These are phyloP conservation scores for Acleris sparsana DNA, from an alignment of 2,888 invertebrate genomes.

Conservation along the genomic window DNA sequence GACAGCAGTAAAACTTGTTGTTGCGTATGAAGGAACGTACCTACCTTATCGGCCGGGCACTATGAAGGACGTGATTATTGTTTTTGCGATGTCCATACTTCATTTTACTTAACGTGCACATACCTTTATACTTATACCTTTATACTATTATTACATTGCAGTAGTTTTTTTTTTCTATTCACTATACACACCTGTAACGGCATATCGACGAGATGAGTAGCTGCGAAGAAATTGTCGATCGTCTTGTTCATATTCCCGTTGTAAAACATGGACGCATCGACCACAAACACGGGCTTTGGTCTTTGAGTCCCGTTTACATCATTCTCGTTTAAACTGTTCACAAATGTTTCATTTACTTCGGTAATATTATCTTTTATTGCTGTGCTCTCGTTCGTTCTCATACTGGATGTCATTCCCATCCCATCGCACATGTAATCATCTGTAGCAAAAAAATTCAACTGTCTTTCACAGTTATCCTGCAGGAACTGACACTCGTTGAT, in stretches of 20 bases:
- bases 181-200: slow-evolving; percentile 49
- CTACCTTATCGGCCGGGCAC: too few species aligned
- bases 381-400: neutral
- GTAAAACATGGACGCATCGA: slow-evolving; percentile 54
- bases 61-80: too few species aligned
- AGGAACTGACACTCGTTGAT: slow-evolving; percentile 56
- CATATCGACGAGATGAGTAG: slow-evolving; percentile 63
- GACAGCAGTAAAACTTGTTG: too few species aligned
- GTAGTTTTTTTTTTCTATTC: too few species aligned
- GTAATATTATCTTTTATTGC: too few species aligned
- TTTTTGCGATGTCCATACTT: too few species aligned
- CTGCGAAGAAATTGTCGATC: slow-evolving; percentile 65
- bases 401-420: neutral
- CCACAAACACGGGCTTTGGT: slow-evolving; percentile 50
- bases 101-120: too few species aligned
- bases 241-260: slow-evolving; percentile 58
- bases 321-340: neutral
- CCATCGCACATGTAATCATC: slow-evolving; percentile 57
- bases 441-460: slow-evolving; percentile 51
- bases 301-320: neutral
- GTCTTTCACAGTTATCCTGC: slow-evolving; percentile 56
- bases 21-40: too few species aligned
- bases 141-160: too few species aligned
- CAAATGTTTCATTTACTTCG: too few species aligned
- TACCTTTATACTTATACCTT: too few species aligned